Conservation (phyloP, 35 echinoderm and acorn worm genomes). For the Apostichopus parvimensis region DNA sequence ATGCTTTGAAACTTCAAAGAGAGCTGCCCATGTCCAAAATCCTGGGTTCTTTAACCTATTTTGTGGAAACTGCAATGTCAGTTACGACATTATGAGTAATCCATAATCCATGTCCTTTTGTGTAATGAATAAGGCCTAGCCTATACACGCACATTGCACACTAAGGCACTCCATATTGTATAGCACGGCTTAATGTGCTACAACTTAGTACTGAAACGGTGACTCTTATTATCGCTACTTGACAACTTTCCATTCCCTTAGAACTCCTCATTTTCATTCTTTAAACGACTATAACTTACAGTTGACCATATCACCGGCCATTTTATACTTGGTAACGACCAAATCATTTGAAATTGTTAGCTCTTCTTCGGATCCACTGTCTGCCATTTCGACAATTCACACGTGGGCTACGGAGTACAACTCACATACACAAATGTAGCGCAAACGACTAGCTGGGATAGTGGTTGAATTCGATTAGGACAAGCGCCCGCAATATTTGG, state of each 20-base stretch:
- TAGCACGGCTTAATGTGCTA: too few species aligned
- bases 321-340: constrained; percentile 99
- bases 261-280: neutral
- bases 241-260: neutral
- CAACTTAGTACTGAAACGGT: too few species aligned
- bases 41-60: too few species aligned
- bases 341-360: constrained; percentile 86
- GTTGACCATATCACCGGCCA: constrained; percentile 94
- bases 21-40: too few species aligned
- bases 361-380: constrained; percentile 80
- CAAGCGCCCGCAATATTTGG: constrained; percentile 50
- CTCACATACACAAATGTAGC: neutral
- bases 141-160: too few species aligned
- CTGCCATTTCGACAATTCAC: constrained; percentile 68
- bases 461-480: neutral
- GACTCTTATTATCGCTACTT: too few species aligned
- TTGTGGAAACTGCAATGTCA: neutral
- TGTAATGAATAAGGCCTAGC: neutral
- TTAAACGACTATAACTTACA: constrained; percentile 60
- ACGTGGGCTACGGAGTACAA: constrained; percentile 1
- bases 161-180: too few species aligned
- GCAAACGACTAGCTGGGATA: neutral
- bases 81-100: neutral
- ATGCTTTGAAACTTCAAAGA: too few species aligned
- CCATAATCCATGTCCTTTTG: neutral